Base-by-base conservation (phyloP, 2,888 invertebrate species). In the Perithous albicinctus region DNA sequence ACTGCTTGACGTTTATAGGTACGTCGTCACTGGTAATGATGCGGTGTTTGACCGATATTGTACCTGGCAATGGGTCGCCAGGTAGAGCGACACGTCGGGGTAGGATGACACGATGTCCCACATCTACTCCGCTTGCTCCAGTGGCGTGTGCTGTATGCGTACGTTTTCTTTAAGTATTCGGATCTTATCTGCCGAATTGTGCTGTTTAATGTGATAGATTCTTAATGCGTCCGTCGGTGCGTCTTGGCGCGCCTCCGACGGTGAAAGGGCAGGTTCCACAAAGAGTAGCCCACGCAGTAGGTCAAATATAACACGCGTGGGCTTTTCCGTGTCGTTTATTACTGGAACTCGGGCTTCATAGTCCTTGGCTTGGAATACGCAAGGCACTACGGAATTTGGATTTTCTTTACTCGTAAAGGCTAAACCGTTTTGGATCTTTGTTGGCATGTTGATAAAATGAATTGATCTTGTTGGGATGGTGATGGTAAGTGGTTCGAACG, bases 171-270 rank as follows among this genome's bases (percentile, higher is more conserved):
- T 59, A 1, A 35, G 35, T 7, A 29, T 18, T 7, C 59, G 59
- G 18, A 59, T 59, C 35, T 35, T 15, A 15, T 35, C 59, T 23
- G 59, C 59, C n/a, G 59, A 59, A 18, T 59, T 59, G 1, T 35
- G 32, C 15, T 59, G 1, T 2, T 7, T 35, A 35, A 59, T 18
- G 18, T 59, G 35, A 29, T 59, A 18, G 8, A 59, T 59, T 0
- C 35, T 35, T 35, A 32, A n/a, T 59, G 18, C 59, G 35, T 35
- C 35, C 35, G 15, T 6, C 18, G 59, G 3, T 59, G 35, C 59
- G 59, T 59, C 59, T 59, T 18, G 48, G 48, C 48, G 48, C 48
- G 1, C 48, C 6, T 48, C 48, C 48, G 18, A 6, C 48, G 48
- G 66, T 32, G 48, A 32, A 15, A 3, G 32, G 48, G 66, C 8